Conservation (phyloP, 2,888 invertebrate genomes). For the Parnassius glacialis region DNA sequence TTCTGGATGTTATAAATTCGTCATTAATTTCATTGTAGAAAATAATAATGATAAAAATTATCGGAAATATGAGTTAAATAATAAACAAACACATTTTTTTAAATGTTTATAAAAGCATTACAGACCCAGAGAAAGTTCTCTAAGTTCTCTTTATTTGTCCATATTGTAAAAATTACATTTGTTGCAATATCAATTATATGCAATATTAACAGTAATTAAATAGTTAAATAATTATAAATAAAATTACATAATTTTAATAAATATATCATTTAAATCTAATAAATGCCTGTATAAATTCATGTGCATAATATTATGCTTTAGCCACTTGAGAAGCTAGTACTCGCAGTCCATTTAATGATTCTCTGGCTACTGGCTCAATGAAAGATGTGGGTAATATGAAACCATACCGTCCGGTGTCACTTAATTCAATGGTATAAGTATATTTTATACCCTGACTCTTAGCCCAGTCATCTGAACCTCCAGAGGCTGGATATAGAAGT, state of each 20-base stretch:
- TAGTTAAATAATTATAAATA: not conserved
- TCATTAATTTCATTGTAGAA: not conserved
- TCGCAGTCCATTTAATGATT: conserved; percentile 86
- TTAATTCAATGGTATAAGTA: conserved; percentile 93
- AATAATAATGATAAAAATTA: too few species aligned
- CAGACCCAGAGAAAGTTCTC: not conserved
- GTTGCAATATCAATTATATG: not conserved
- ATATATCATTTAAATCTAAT: conserved; percentile 19
- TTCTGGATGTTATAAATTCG: not conserved
- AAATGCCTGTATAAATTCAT: conserved; percentile 24
- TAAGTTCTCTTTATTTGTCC: not conserved
- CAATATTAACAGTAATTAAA: not conserved
- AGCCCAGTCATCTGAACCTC: conserved; percentile 95
- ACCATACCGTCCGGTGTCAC: conserved; percentile 91
- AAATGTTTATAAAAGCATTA: too few species aligned
- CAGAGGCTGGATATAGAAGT: conserved; percentile 89
- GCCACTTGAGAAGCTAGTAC: conserved; percentile 71
- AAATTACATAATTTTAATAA: conserved; percentile 5
- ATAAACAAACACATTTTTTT: too few species aligned
- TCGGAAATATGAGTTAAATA: too few species aligned
- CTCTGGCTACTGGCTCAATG: conserved; percentile 88
- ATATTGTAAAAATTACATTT: not conserved
- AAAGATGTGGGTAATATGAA: conserved; percentile 91
- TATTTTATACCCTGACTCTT: conserved; percentile 93
- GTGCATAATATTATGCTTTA: conserved; percentile 28